Evolutionary conservation across 2,113 vertebrate species (phyloP).

Genomic region (Alethe castanea): DNA sequence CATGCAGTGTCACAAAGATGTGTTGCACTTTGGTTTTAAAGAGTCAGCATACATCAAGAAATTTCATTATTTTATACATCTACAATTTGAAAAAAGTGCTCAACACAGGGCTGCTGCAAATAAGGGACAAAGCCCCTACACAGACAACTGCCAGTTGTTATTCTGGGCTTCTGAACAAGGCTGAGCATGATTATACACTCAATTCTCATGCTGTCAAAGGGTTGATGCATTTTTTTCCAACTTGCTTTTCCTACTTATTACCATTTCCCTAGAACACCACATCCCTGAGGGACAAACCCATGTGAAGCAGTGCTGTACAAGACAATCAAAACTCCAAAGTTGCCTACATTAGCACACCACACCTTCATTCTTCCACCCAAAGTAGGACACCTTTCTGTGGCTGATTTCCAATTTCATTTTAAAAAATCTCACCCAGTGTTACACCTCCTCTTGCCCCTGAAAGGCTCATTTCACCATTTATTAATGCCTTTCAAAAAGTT

Average conservation of each 20-base stretch:
- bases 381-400: neutral
- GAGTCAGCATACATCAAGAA: neutral
- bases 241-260: neutral
- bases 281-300: neutral
- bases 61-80: neutral
- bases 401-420: neutral
- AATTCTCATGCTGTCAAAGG: neutral
- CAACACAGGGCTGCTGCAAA: accelerated
- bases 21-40: neutral
- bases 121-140: neutral
- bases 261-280: neutral
- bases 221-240: neutral
- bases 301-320: neutral
- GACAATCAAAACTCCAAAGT: neutral
- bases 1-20: neutral
- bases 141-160: neutral
- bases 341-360: neutral
- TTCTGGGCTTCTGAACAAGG: neutral
- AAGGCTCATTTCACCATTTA: neutral
- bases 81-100: neutral
- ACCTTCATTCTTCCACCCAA: neutral
- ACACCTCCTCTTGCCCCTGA: neutral
- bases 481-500: neutral
- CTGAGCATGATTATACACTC: neutral
- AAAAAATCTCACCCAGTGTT: neutral